A percentile compares a stretch with the other conserved stretches of the same genome.
Evolutionary conservation across 2,797 vertebrate species (phyloP).

Genomic region (Eremophila alpestris): DNA sequence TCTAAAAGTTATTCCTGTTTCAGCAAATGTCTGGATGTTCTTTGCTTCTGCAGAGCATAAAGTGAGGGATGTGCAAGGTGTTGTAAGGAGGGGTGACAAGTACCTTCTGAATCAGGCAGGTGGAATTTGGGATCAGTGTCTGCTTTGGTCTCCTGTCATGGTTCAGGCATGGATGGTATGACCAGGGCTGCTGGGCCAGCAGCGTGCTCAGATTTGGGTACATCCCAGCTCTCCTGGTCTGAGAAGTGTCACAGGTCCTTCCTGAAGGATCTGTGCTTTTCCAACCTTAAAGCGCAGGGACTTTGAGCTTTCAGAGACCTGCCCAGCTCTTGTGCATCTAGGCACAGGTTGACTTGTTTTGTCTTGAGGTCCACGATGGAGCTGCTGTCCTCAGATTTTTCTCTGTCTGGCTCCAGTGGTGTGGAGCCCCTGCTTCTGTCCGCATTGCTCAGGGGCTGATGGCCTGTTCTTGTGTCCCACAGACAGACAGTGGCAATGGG

Average conservation of each 20-base stretch:
- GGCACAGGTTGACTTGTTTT: neutral
- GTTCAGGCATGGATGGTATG: neutral
- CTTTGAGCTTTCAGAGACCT: neutral
- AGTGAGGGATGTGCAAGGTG: neutral
- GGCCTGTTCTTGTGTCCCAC: slow-evolving; percentile 28
- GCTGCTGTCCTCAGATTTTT: neutral
- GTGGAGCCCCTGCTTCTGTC: neutral
- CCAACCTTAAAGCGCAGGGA: neutral
- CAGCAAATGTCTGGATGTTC: neutral
- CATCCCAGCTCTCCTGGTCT: neutral
- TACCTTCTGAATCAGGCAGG: neutral
- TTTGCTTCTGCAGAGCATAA: neutral
- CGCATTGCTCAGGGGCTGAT: neutral
- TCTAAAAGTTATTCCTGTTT: neutral
- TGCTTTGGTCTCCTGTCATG: neutral
- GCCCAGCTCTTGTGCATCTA: neutral
- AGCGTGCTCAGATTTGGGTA: neutral
- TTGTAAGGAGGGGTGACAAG: neutral
- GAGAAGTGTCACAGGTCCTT: neutral
- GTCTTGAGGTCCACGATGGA: fast-evolving
- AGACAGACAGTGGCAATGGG: slow-evolving; percentile 85
- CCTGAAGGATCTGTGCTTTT: neutral
- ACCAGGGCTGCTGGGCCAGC: neutral
- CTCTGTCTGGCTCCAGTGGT: neutral
- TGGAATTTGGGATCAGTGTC: neutral